Conservation (phyloP, 2,113 vertebrate species). For the Gnathonemus echidnorhynchus region DNA sequence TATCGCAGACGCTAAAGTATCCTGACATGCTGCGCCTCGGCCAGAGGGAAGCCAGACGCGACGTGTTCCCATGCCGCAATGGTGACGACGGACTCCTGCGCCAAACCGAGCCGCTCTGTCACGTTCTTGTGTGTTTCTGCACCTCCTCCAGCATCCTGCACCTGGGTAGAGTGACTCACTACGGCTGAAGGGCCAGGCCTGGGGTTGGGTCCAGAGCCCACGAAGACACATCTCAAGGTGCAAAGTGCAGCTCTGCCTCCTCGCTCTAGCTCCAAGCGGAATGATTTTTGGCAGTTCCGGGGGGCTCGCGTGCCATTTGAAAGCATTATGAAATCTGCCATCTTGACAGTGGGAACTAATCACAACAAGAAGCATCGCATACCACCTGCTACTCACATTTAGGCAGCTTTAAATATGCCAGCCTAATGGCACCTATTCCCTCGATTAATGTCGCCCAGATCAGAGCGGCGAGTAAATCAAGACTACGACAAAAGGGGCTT, state of each 20-base stretch:
- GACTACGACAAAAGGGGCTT: constrained; percentile 23
- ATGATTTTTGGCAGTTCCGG: constrained; percentile 55
- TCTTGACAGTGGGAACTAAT: constrained; percentile 58
- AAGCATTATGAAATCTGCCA: constrained; percentile 62
- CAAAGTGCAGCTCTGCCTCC: constrained; percentile 44
- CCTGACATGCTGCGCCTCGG: neutral
- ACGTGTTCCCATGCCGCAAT: neutral
- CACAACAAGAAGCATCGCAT: constrained; percentile 64
- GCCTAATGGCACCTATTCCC: constrained; percentile 56
- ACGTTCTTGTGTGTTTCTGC: neutral
- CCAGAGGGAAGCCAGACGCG: neutral
- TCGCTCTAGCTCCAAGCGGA: constrained; percentile 50
- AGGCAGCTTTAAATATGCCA: constrained; percentile 60
- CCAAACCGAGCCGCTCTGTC: neutral
- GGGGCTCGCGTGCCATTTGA: constrained; percentile 58
- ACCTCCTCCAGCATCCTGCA: neutral
- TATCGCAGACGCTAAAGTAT: neutral
- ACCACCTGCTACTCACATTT: constrained; percentile 64
- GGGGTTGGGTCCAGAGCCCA: neutral
- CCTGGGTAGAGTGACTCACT: constrained; percentile 1
- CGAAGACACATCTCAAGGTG: constrained; percentile 38
- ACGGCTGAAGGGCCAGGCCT: neutral
- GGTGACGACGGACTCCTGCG: neutral
- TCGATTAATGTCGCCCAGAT: constrained; percentile 39
- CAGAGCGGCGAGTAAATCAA: constrained; percentile 29